Base-by-base conservation (phyloP, 1,140 invertebrate genomes). In the Heliothis subflexa region DNA sequence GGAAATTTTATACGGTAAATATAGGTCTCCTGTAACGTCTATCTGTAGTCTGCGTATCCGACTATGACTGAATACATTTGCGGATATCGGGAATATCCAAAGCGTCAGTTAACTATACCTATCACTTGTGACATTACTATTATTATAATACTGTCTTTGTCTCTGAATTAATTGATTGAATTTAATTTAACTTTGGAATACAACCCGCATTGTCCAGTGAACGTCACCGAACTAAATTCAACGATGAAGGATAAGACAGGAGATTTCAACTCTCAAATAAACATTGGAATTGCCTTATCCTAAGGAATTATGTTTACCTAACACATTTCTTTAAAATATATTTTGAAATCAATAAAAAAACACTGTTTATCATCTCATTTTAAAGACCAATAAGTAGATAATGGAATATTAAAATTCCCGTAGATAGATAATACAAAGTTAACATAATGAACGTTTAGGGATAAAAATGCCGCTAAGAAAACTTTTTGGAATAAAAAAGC, bases 1-100 rank as follows among this genome's bases (percentile, higher is more conserved):
- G 72, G 52, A 82, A 75, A 80, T 77, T 75, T 71, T 78, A 59
- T 72, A 54, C 78, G 62, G 54, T 75, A 75, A 75, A 49, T 75
- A 75, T 75, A 75, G 57, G 55, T 21, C 50, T 40, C 45, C 13
- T 18, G 33, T 28, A 16, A 52, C 16, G 16, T 25, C 25, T 47
- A 12, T 25, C 25, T 47, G 11, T 14, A 47, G 25, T 28, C 47
- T 72, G 71, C 47, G 25, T 68, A 52, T 50, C 64, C 64, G 13
- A 68, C 13, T 68, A 49, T n/a, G 25, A 50, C 61, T 12, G 64
- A 68, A 50, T 52, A 68, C 13, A 14, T 12, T 50, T 68, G 18
- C 33, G 4, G 45, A 50, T 14, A 50, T 68, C 64, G 59, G 59
- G 14, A 40, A 33, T 62, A 40, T 62, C 40, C 25, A 40, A n/a